Conservation (phyloP, 2,797 vertebrate species). For the Hozukius guyotensis region DNA sequence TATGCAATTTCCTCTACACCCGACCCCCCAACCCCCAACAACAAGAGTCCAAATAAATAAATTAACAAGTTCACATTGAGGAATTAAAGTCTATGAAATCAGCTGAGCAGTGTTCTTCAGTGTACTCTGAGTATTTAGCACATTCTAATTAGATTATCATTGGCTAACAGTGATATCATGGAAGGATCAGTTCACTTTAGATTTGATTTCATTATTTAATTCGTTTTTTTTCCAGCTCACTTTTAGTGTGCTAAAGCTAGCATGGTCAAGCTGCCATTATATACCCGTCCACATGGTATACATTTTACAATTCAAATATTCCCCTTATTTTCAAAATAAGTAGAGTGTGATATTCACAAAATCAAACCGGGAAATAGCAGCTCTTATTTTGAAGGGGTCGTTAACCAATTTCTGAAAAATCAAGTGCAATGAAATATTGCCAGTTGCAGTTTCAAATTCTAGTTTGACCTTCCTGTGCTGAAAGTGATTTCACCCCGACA, state of each 20-base stretch:
- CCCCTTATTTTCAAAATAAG: neutral
- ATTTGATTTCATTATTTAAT: neutral
- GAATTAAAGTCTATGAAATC: constrained; percentile 39
- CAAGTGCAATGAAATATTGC: neutral
- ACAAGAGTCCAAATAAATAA: constrained; percentile 58
- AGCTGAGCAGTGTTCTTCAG: constrained; percentile 37
- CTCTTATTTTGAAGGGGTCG: neutral
- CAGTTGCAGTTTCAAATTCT: neutral
- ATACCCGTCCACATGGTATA: neutral
- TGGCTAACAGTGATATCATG: neutral
- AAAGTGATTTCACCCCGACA: neutral
- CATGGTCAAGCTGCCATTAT: neutral
- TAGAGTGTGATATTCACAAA: neutral
- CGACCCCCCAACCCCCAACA: neutral
- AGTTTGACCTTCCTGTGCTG: neutral
- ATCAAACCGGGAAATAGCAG: neutral
- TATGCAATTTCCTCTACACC: constrained; percentile 33
- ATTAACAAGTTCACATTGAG: constrained; percentile 61
- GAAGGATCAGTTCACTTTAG: neutral
- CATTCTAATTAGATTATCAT: constrained; percentile 12
- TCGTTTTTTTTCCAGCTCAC: no score
- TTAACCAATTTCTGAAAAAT: neutral
- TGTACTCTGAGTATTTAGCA: constrained; percentile 32
- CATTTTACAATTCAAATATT: neutral
- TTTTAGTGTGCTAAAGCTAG: neutral